Evolutionary conservation across 2,888 invertebrate genomes (phyloP), one percentile per base, ranked within the genome.

Genomic region (Petrolisthes manimaculis): DNA sequence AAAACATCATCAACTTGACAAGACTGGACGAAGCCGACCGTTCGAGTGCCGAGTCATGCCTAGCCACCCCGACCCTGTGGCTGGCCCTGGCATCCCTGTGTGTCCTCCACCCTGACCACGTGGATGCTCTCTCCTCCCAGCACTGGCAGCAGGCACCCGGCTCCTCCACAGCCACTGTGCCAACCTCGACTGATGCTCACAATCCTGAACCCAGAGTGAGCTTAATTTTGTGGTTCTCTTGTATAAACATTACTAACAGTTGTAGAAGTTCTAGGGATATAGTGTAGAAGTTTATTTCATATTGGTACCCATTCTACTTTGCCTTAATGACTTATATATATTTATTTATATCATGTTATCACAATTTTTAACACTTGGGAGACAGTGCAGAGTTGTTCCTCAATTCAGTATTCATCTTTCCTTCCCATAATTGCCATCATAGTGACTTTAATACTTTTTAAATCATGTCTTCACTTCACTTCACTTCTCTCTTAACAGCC

Each of bases 61-160:
- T 98, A 79, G 95, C 96, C 92, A 95, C 96, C 56, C 96, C 98
- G 1, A 96, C 96, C 0, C 94, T 98, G 84, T 99, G 99, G 99
- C 93, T 98, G 92, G 96, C 98, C 0, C 93, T 99, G 84, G 97
- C 98, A 0, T 97, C 99, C 0, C 95, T 99, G 18, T 98, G 98
- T 93, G 97, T 98, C 4, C 94, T 99, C 91, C 97, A 98, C 92
- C 96, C 96, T 86, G 97, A 97, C 90, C 97, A 98, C 92, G 97
- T 97, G 0, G 97, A 98, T 92, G 93, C 95, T 89, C 93, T 96
- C 86, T 96, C 96, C 0, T 96, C 96, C 54, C 96, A 96, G 0
- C 96, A 96, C 92, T 97, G 96, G 94, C 77, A 94, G 94, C 71
- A n/a, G 21, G 18, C 61, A 12, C 71, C 14, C 2, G 71, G n/a